Base-by-base conservation (phyloP, 2,797 vertebrate genomes). In the Scleropages formosus region DNA sequence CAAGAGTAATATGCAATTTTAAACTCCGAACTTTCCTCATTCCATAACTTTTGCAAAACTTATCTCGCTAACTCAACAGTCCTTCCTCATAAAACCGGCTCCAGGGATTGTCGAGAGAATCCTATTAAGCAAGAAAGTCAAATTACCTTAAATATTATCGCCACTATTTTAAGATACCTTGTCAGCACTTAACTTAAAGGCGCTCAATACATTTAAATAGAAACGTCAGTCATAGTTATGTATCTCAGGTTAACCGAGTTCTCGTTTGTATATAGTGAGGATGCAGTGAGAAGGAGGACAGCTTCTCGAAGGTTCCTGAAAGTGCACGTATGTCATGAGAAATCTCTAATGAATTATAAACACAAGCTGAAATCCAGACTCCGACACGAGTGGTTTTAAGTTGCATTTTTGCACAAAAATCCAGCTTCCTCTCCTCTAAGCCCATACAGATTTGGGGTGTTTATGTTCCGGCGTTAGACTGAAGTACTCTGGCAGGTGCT, bases 141-240 rank as follows among this genome's bases (percentile, higher is more conserved):
- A 80, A 77, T 91, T 91, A 83, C 91, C 90, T 27, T 91, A 90
- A 7, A 90, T 75, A 20, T 88, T 89, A 0, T 49, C 56, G 16
- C n/a, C 49, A 27, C n/a, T 53, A 70, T 70, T 70, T 56, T 22
- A 27, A 24, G 59, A 15, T 15, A 70, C 47, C 68, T 70, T 56
- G 68, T 70, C 68, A 70, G 68, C 68, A 70, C n/a, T 47, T 67
- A 47, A 4, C 31, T 39, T 39, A 39, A 39, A 39, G 39, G 31
- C 31, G 39, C 6, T 39, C 6, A 6, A 31, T 2, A 3, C 2
- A 56, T 18, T 56, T 56, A 56, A 56, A 18, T 56, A 18, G 12
- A 12, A 56, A 56, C 9, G 18, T 56, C 18, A 12, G 53, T 56
- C 53, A 56, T 53, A n/a, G n/a, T n/a, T n/a, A n/a, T n/a, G n/a